Percentiles rank a stretch among this genome's conserved stretches.
phyloP scores from a whole-genome alignment of 2,113 vertebrate genomes.

The Labeo catla region DNA sequence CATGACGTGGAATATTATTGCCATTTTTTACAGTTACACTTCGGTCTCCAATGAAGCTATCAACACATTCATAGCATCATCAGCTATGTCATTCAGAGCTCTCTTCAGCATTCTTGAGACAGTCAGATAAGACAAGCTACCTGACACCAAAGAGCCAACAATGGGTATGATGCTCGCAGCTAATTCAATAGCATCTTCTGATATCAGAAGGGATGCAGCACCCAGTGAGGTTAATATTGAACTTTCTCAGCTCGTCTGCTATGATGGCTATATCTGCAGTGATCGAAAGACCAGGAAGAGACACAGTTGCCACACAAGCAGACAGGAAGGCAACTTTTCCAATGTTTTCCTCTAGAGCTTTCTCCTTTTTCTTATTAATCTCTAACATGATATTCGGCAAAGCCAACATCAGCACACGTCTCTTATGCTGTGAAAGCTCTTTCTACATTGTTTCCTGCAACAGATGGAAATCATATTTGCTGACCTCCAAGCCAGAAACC shows the following conservation, averaged over 20 bases:
- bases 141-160: conserved; percentile 67
- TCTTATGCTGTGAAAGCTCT: no score
- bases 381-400: no score
- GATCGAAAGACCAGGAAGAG: conserved; percentile 65
- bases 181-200: conserved; percentile 61
- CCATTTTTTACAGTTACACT: conserved; percentile 18
- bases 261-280: conserved; percentile 68
- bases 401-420: no score
- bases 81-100: conserved; percentile 67
- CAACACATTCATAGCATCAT: conserved; percentile 68
- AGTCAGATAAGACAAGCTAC: conserved; percentile 68
- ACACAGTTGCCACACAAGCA: no score
- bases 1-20: neutral
- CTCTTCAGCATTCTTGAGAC: conserved; percentile 66
- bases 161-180: conserved; percentile 61
- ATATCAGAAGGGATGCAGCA: conserved; percentile 45
- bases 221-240: conserved; percentile 66
- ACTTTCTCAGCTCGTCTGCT: conserved; percentile 58
- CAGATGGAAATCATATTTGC: no score
- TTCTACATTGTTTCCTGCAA: no score
- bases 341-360: no score
- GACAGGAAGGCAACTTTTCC: no score
- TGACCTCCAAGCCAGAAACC: no score
- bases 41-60: conserved; percentile 67
- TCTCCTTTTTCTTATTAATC: no score